phyloP scores from a whole-genome alignment of 2,888 invertebrate genomes.

The Phymatocera aterrima region DNA sequence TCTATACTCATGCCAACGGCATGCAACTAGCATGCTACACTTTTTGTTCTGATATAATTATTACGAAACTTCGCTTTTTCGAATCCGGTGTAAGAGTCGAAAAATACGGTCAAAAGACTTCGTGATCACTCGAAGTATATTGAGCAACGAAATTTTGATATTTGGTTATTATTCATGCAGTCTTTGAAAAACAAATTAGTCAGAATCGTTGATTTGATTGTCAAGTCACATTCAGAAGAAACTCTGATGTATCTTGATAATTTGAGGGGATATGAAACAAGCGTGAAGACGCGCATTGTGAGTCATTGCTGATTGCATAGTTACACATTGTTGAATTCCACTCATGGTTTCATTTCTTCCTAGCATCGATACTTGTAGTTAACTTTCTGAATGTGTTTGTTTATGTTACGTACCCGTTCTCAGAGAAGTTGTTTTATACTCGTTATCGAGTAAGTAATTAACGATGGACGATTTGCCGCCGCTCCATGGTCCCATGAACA shows the following conservation, averaged over 20 bases:
- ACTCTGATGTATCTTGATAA: neutral
- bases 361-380: no score
- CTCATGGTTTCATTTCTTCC: no score
- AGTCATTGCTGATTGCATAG: no score
- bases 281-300: neutral
- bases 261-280: no score
- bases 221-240: neutral
- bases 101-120: no score
- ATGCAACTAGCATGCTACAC: slow-evolving; percentile 20
- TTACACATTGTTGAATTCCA: no score
- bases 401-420: slow-evolving; percentile 83
- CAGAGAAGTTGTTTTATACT: slow-evolving; percentile 88
- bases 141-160: no score
- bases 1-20: slow-evolving; percentile 51
- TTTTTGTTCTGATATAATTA: neutral
- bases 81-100: neutral
- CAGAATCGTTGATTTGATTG: neutral
- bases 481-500: slow-evolving; percentile 98
- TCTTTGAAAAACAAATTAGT: neutral
- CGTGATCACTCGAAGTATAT: no score
- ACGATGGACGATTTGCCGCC: slow-evolving; percentile 96
- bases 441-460: slow-evolving; percentile 93
- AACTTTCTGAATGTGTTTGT: neutral
- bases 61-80: neutral
- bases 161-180: neutral